phyloP scores from a whole-genome alignment of 35 echinoderm and acorn worm species.

The Ophiothrix spiculata region DNA sequence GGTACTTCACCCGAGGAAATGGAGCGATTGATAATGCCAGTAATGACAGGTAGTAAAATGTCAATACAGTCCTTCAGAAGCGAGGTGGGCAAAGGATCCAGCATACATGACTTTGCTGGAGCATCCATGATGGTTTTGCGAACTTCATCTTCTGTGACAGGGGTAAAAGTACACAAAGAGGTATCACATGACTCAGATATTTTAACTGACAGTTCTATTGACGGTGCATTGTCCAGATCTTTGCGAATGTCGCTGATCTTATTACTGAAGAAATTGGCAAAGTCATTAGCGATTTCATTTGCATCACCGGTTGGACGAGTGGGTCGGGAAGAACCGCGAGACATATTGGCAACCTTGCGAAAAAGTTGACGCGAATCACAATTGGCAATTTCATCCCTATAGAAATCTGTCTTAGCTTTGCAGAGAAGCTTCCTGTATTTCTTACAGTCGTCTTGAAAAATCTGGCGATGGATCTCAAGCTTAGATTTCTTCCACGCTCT shows the following conservation, averaged over 20 bases:
- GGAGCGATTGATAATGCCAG: background rate
- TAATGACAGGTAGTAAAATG: background rate
- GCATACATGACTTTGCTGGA: background rate
- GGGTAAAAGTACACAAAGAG: background rate
- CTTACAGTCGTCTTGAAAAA: background rate
- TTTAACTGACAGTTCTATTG: background rate
- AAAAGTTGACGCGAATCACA: background rate
- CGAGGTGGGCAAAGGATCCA: background rate
- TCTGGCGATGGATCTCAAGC: slow-evolving; percentile 28
- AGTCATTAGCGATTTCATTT: background rate
- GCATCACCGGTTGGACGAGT: background rate
- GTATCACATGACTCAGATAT: too few species aligned
- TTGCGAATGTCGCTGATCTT: background rate
- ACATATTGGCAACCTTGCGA: background rate
- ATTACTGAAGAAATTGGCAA: background rate
- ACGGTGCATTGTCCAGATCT: background rate
- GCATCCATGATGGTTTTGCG: background rate
- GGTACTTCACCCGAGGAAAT: background rate
- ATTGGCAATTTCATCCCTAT: background rate
- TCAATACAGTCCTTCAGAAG: background rate
- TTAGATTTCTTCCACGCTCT: slow-evolving; percentile 20
- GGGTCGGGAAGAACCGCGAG: background rate
- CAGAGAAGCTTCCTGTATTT: background rate
- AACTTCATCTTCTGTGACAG: background rate
- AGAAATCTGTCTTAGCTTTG: background rate